Percentiles rank a stretch among this genome's conserved stretches.
These are phyloP conservation scores for Emydocephalus ijimae DNA, from an alignment of 2,113 vertebrate genomes.

Conservation along the genomic window DNA sequence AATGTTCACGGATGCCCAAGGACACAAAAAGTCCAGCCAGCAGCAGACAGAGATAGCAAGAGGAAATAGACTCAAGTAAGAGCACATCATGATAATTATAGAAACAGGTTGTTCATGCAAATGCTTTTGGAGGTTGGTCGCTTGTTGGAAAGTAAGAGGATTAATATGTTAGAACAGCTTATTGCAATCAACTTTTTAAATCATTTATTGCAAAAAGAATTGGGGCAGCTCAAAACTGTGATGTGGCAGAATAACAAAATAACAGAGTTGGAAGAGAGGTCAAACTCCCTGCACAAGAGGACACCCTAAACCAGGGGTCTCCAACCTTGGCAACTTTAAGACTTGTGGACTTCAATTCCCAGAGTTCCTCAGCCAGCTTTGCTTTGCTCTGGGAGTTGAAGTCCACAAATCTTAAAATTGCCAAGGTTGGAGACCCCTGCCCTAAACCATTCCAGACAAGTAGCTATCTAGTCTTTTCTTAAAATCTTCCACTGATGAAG, in stretches of 20 bases:
- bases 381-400: no score
- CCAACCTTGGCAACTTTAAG: no score
- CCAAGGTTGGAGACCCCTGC: no score
- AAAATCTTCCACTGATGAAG: no score
- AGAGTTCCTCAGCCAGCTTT: no score
- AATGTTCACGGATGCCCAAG: neutral
- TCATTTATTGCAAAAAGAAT: neutral
- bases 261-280: no score
- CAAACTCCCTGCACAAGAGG: no score
- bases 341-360: no score
- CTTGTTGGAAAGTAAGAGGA: neutral
- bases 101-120: neutral
- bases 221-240: neutral
- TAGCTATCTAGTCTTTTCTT: no score
- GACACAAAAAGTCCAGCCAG: neutral
- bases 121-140: neutral
- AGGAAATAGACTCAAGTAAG: neutral
- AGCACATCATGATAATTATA: neutral
- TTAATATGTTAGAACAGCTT: neutral
- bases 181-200: neutral
- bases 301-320: no score
- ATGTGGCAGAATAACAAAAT: neutral
- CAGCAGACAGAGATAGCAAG: neutral
- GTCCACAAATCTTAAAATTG: no score
- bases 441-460: no score